These are phyloP conservation scores for Pardalotus punctatus DNA, from an alignment of 2,113 vertebrate species.

Conservation along the genomic window DNA sequence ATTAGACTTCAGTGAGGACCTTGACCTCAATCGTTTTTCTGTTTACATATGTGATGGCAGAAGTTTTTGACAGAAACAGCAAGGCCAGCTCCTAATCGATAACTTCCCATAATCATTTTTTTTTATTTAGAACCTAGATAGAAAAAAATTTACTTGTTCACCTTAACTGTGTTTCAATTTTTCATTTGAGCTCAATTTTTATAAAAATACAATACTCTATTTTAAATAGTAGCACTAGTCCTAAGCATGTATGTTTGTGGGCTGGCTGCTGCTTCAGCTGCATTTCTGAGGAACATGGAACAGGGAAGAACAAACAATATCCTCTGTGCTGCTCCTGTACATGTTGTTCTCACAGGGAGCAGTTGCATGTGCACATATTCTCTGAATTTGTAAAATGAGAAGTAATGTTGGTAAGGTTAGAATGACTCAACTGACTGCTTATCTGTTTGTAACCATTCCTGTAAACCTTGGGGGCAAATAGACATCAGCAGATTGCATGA, in stretches of 20 bases:
- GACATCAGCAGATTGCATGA: not conserved
- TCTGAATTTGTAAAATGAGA: not conserved
- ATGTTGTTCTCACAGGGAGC: not conserved
- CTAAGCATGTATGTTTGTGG: not conserved
- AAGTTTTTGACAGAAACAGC: not conserved
- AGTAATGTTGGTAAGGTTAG: not conserved
- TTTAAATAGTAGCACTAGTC: not conserved
- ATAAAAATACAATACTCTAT: not conserved
- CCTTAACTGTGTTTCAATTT: not conserved
- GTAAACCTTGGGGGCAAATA: not conserved
- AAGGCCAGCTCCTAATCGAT: not conserved
- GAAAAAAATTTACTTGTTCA: not conserved
- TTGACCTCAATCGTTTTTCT: not conserved
- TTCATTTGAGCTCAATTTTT: not conserved
- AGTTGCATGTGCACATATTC: not conserved
- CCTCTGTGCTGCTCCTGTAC: not conserved
- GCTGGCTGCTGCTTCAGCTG: not conserved
- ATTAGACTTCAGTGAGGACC: not conserved
- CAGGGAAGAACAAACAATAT: not conserved
- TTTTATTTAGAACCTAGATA: not conserved
- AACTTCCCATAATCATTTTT: not conserved
- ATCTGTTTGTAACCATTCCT: not conserved
- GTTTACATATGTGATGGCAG: not conserved
- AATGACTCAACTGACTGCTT: not conserved
- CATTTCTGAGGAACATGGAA: not conserved